phyloP scores from a whole-genome alignment of 2,888 invertebrate species.

The Malthinus flaveolus region DNA sequence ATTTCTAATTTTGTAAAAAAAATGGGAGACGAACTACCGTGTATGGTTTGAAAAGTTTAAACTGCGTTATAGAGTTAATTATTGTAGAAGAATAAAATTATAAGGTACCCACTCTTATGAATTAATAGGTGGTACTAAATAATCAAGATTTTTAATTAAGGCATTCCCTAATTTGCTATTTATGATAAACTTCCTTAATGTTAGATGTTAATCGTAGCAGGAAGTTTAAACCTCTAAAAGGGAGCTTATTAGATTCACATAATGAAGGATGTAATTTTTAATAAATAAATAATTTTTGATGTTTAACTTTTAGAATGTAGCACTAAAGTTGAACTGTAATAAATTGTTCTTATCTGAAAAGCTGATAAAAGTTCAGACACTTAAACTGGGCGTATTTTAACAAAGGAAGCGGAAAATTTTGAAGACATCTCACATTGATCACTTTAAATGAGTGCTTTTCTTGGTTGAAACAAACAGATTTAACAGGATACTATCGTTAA shows the following conservation, averaged over 20 bases:
- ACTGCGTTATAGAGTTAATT: too few relatives aligned
- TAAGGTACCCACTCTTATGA: too few relatives aligned
- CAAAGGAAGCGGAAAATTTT: constrained; percentile 23
- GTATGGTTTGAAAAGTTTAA: too few relatives aligned
- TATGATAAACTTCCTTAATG: too few relatives aligned
- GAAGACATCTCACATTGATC: constrained; percentile 21
- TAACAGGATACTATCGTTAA: constrained; percentile 11
- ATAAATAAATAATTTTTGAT: neutral
- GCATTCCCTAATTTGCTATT: too few relatives aligned
- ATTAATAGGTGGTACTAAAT: too few relatives aligned
- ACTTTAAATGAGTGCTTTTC: constrained; percentile 22
- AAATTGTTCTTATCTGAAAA: constrained; percentile 15
- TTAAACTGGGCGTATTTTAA: constrained; percentile 16
- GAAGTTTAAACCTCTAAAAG: too few relatives aligned
- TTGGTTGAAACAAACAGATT: constrained; percentile 22
- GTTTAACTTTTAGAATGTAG: constrained; percentile 1
- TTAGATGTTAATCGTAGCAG: too few relatives aligned
- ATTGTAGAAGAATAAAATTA: too few relatives aligned
- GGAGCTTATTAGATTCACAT: too few relatives aligned
- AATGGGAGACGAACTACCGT: too few relatives aligned
- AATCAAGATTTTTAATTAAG: too few relatives aligned
- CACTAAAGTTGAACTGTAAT: constrained; percentile 14
- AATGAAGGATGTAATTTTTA: neutral
- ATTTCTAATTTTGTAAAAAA: neutral
- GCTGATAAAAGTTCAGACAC: constrained; percentile 19